These are phyloP conservation scores for Dione vanillae DNA, from an alignment of 2,888 invertebrate species.

Conservation along the genomic window DNA sequence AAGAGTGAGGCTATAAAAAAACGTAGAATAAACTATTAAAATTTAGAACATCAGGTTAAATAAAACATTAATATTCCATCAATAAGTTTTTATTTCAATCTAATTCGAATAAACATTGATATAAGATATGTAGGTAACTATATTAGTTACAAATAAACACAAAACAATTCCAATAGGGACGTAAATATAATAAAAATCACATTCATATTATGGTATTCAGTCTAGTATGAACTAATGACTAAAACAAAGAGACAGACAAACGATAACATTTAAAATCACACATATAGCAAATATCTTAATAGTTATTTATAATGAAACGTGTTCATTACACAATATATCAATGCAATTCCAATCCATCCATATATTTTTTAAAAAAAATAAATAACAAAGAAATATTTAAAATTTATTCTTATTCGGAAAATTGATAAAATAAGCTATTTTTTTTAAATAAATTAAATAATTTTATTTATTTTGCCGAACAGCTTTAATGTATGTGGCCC, in stretches of 20 bases:
- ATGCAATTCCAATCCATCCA: constrained; percentile 1
- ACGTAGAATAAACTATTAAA: too few relatives aligned
- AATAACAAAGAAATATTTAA: neutral
- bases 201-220: neutral
- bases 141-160: neutral
- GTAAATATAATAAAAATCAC: neutral
- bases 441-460: neutral
- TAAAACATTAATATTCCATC: constrained; percentile 4
- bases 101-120: constrained; percentile 2
- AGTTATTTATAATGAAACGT: neutral
- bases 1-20: too few relatives aligned
- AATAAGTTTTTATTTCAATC: constrained; percentile 1
- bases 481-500: neutral
- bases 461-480: neutral
- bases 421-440: neutral
- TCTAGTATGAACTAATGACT: neutral
- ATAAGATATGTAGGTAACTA: constrained; percentile 11
- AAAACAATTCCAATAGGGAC: neutral
- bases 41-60: neutral
- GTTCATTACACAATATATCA: neutral
- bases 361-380: neutral
- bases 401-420: neutral
- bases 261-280: neutral
- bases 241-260: neutral
- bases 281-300: neutral